Base-by-base conservation (phyloP, 2,797 vertebrate species). In the Sitta carolinensis region DNA sequence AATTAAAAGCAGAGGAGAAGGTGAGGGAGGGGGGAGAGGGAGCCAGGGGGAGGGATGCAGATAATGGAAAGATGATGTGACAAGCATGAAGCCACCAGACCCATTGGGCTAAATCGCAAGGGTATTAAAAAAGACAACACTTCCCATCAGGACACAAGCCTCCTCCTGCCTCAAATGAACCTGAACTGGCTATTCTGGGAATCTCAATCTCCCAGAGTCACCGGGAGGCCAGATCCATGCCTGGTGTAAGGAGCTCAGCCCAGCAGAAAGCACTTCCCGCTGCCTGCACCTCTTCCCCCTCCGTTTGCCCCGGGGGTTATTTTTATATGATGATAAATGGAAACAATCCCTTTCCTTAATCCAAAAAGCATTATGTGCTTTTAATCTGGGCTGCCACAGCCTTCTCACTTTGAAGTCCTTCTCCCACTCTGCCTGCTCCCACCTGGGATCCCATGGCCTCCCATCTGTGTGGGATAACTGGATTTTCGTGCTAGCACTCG, bases 161-260 rank as follows among this genome's bases (percentile, higher is more conserved):
- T 88, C 36, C 77, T 90, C 84, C 92, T 4, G 67, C 82, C 91
- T 95, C 74, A 84, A 58, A 70, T 94, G 95, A 97, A 94, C 93
- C 95, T 78, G 88, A 80, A 93, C 82, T 9, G 1, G 80, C 90
- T 94, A 72, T 94, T 95, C 91, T 89, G 82, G 90, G 89, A 94
- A 89, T 67, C 82, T 93, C 89, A 84, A 68, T 89, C 77, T 95
- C 59, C 55, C 6, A 16, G 66, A 92, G 83, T 59, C 85, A 17
- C 93, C 4, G 3, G 84, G 91, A 91, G 92, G 89, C 57, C 1
- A 0, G 61, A 75, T 94, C 81, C 52, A 7, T 5, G 3, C 19
- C 54, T 9, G 11, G 68, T 26, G 34, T 50, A 52, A 85, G 70
- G 73, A 74, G 72, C 4, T 2, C 78, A 84, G 80, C 77, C 52